Base-by-base conservation (phyloP, 2,888 invertebrate genomes). In the Synanthedon vespiformis region DNA sequence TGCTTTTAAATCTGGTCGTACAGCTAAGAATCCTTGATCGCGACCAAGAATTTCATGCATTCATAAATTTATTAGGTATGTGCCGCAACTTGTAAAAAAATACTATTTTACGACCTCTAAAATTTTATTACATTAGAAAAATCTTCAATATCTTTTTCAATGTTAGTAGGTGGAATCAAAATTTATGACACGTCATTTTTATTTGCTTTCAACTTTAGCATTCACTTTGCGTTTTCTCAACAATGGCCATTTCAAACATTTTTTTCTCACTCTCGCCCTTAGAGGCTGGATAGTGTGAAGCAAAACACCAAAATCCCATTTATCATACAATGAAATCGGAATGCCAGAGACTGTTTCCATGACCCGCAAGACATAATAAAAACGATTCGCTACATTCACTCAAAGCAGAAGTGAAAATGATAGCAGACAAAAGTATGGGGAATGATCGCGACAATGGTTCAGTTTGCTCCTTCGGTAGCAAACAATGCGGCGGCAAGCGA, bases 401-500 rank as follows among this genome's bases (percentile, higher is more conserved):
- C 34, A 64, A 71, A 61, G 64, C 66, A 70, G 70, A 83, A 82
- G 82, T 80, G 87, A 83, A 80, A 84, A 85, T 86, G 80, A 85
- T 78, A 80, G 77, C 65, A 70, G 70, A 79, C 80, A 83, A 82
- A 77, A 77, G 79, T 79, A 73, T 77, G 75, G 68, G 68, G 70
- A 68, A 73, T 67, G 72, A 68, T 68, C 67, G 62, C 61, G 54
- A 80, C 80, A 82, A 82, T 77, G 74, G 76, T 13, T 40, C 52
- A 67, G 64, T 69, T 63, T 70, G 69, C 65, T 68, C 72, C 69
- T 68, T 72, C 76, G 69, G 79, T 72, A 74, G 79, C 72, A 67
- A 72, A 85, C 86, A 84, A 85, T 79, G 75, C 72, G 73, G 77
- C 80, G 77, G 82, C 77, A 68, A 74, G 77, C 77, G 77, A 77